Evolutionary conservation across 2,113 vertebrate genomes (phyloP).

Genomic region (Galbula dea): DNA sequence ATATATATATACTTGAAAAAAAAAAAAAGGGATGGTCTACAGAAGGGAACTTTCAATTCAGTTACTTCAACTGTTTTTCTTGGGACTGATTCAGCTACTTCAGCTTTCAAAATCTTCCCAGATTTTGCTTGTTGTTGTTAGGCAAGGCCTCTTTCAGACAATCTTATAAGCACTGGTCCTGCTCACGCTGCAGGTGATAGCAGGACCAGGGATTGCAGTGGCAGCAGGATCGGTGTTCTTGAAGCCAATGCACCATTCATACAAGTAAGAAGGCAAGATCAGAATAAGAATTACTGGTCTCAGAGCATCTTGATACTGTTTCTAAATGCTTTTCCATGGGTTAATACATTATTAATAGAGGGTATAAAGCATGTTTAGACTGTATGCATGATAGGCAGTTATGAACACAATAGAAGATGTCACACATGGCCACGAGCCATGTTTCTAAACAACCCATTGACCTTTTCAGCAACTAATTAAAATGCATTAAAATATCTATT

Average conservation of each 20-base stretch:
- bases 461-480: constrained; percentile 50
- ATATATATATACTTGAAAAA: background rate
- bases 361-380: background rate
- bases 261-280: background rate
- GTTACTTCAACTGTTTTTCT: background rate
- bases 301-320: background rate
- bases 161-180: background rate
- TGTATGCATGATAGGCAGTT: background rate
- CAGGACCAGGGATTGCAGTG: background rate
- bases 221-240: background rate
- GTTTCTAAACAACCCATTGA: constrained; percentile 46
- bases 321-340: constrained; percentile 12
- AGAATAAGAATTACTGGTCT: background rate
- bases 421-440: constrained; percentile 29
- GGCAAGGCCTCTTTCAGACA: background rate
- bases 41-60: background rate
- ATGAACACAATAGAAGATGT: constrained; percentile 38
- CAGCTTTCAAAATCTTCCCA: background rate
- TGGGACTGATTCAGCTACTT: background rate
- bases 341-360: constrained; percentile 44
- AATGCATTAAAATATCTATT: constrained; percentile 44
- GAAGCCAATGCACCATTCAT: background rate
- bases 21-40: background rate
- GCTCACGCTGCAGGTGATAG: background rate
- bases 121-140: background rate